Conservation (phyloP, 2,888 invertebrate species). For the Folsomia manolachei region DNA sequence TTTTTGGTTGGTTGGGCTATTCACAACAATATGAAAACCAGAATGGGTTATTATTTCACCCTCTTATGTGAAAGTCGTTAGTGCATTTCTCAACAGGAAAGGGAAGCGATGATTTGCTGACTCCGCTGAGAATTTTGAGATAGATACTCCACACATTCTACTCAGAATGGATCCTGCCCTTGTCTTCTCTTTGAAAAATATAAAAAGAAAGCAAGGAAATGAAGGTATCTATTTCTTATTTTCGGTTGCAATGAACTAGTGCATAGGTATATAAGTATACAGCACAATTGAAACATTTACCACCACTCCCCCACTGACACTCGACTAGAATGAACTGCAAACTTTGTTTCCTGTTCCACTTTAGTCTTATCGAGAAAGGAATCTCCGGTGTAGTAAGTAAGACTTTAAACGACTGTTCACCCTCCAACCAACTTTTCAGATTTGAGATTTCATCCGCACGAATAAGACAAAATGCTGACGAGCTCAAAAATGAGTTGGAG, state of each 20-base stretch:
- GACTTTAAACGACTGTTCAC: background rate
- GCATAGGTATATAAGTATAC: no score
- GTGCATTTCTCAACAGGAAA: conserved; percentile 5
- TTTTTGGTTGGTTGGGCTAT: background rate
- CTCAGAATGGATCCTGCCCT: no score
- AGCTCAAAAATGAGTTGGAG: background rate
- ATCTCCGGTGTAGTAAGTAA: background rate
- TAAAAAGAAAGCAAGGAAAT: background rate
- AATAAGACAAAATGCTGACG: conserved; percentile 12
- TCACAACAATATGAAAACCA: background rate
- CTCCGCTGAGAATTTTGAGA: conserved; percentile 3
- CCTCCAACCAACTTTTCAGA: background rate
- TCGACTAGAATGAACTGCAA: conserved; percentile 13
- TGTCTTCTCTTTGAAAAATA: no score
- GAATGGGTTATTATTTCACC: background rate
- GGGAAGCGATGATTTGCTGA: conserved; percentile 1
- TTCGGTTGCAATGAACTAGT: background rate
- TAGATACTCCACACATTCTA: no score
- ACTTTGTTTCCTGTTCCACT: background rate
- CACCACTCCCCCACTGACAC: conserved; percentile 9
- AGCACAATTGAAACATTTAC: background rate
- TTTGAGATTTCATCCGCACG: background rate
- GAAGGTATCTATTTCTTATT: no score
- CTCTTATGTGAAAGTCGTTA: background rate
- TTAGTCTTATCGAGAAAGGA: background rate